Percentiles rank a stretch among this genome's conserved stretches.
phyloP scores from a whole-genome alignment of 2,113 vertebrate genomes.

The Tyrannus savana region DNA sequence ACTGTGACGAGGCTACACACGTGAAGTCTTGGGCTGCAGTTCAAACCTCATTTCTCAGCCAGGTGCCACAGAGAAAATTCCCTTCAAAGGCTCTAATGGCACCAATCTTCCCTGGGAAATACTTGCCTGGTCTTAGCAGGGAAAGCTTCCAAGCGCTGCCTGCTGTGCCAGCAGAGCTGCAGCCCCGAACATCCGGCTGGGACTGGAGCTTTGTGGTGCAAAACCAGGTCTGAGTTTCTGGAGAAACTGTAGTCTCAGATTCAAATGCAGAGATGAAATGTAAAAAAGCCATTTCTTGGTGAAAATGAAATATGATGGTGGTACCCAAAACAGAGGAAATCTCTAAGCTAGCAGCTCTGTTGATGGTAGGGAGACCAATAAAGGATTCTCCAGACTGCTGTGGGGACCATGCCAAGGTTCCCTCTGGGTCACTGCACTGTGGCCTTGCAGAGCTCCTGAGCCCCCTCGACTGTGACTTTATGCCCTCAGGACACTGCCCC shows the following conservation, averaged over 20 bases:
- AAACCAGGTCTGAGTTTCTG: background rate
- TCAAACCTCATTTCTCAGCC: background rate
- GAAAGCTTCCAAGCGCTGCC: background rate
- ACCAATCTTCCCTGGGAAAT: background rate
- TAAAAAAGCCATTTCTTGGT: background rate
- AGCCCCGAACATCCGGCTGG: background rate
- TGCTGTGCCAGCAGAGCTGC: background rate
- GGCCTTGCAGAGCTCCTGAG: background rate
- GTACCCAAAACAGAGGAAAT: background rate
- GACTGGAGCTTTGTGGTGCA: background rate
- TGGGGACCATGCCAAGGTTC: accelerated
- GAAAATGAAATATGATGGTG: background rate
- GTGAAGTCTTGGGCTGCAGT: background rate
- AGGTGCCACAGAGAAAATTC: background rate
- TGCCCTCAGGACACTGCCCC: background rate
- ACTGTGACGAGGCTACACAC: accelerated
- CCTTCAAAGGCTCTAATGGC: background rate
- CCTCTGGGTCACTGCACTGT: accelerated
- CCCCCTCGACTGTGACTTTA: background rate
- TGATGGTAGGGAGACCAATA: background rate
- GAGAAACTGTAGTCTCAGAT: background rate
- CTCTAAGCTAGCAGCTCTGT: background rate
- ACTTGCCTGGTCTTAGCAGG: accelerated
- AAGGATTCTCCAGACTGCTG: background rate
- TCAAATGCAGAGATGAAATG: background rate